Base-by-base conservation (phyloP, 53 echinoderm and acorn worm species). In the Zoroaster sp. region DNA sequence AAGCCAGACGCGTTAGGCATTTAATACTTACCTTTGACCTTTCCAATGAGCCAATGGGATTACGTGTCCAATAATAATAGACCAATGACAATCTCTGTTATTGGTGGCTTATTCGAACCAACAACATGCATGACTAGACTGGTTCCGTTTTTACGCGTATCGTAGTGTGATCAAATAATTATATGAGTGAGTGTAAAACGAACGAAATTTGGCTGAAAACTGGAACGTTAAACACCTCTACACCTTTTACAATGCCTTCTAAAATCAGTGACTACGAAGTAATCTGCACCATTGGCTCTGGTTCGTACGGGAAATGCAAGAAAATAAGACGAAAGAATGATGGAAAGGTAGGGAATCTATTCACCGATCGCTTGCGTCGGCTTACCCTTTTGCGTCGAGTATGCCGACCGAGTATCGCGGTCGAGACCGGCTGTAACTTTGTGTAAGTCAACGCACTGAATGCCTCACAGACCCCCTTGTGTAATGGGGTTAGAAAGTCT, bases 221-320 rank as follows among this genome's bases (percentile, higher is more conserved):
- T n/a, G n/a, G n/a, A n/a, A n/a, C n/a, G n/a, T n/a, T n/a, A n/a
- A n/a, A n/a, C n/a, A n/a, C n/a, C n/a, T n/a, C n/a, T n/a, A n/a
- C n/a, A n/a, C 18, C 36, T 35, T 72, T 40, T 17, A 66, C 17
- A 36, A 89, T 89, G 96, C 92, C 96, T 3, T 92, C 96, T 25
- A 94, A 89, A 83, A 12, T 92, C 21, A 83, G 90, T 36, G 93
- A 92, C 66, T 96, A 94, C 81, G 96, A 96, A 54, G 90, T 94
- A n/a, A 59, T 96, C 12, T 92, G 92, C 59, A 92, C 92, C 33
- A 96, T 96, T 52, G 96, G 96, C 11, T 65, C 88, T 41, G 96
- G 96, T 41, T 94, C 96, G 9, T 96, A 94, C 77, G 96, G 96
- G 5, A 96, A 90, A 75, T 96, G 96, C 69, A 82, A 94, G 89